A percentile compares a stretch with the other conserved stretches of the same genome.
Evolutionary conservation across 2,888 invertebrate genomes (phyloP).

Genomic region (Gortyna flavago): DNA sequence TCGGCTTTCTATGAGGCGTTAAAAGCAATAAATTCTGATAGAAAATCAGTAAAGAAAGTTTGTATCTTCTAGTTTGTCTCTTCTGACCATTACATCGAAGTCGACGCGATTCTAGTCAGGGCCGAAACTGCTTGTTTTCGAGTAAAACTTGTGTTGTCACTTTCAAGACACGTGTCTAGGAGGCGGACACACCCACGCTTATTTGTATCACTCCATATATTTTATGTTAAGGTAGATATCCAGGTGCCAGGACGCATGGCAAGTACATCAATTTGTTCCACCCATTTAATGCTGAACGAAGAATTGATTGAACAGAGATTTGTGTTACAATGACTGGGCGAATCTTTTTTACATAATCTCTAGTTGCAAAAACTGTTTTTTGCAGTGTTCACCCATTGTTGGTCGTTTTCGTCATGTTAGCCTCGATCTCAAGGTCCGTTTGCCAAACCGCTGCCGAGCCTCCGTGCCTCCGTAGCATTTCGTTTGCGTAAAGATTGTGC

Average conservation of each 20-base stretch:
- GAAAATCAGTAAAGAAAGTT: constrained; percentile 33
- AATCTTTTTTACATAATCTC: constrained; percentile 58
- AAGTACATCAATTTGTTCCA: constrained; percentile 44
- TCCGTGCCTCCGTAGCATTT: constrained; percentile 46
- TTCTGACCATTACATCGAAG: neutral
- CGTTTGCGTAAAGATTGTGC: constrained; percentile 64
- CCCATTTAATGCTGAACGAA: constrained; percentile 49
- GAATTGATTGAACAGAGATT: constrained; percentile 41
- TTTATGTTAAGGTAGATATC: constrained; percentile 13
- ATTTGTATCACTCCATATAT: constrained; percentile 10
- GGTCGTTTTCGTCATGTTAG: constrained; percentile 68
- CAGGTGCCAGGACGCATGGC: constrained; percentile 40
- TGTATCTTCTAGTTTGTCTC: neutral
- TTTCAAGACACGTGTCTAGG: constrained; percentile 9
- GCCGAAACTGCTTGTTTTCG: neutral
- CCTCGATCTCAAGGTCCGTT: constrained; percentile 70
- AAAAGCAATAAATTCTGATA: constrained; percentile 5
- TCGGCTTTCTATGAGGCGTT: constrained; percentile 8
- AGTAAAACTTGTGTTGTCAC: constrained; percentile 1
- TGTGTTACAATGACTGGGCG: constrained; percentile 57
- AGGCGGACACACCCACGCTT: constrained; percentile 15
- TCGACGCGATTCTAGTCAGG: neutral
- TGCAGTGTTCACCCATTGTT: constrained; percentile 66
- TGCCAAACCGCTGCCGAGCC: constrained; percentile 63
- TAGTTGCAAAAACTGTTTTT: constrained; percentile 61